Percentiles rank a stretch among this genome's conserved stretches.
These are phyloP conservation scores for Cynocephalus volans DNA, from an alignment of 2,113 vertebrate genomes.

Conservation along the genomic window DNA sequence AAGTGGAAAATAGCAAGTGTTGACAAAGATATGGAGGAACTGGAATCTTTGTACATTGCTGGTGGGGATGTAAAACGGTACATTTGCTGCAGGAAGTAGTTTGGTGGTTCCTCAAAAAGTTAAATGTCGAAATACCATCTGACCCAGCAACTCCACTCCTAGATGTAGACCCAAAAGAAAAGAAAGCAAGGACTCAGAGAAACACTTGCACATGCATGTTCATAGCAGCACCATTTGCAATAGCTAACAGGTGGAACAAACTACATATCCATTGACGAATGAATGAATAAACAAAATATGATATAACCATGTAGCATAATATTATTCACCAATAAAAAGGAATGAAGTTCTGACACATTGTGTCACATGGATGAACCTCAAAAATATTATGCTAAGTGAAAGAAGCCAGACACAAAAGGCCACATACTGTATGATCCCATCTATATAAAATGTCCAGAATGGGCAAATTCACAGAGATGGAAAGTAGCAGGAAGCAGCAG, in stretches of 20 bases:
- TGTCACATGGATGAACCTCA: background rate
- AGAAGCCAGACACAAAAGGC: background rate
- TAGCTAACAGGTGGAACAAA: background rate
- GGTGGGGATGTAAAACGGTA: background rate
- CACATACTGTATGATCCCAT: accelerated
- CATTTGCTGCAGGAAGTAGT: background rate
- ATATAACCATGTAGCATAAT: background rate
- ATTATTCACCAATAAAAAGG: background rate
- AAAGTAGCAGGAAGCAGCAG: accelerated
- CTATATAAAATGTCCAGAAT: background rate
- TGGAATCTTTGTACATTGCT: background rate
- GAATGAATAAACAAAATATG: background rate
- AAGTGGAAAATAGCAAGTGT: background rate
- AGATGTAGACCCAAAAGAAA: background rate
- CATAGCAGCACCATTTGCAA: background rate
- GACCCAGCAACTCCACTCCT: background rate
- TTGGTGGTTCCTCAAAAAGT: background rate
- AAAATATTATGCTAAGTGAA: background rate
- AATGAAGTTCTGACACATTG: background rate
- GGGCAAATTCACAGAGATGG: background rate
- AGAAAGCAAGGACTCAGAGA: background rate
- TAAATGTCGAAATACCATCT: background rate
- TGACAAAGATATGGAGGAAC: background rate
- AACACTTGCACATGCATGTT: background rate
- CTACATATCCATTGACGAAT: background rate